Evolutionary conservation across 2,113 vertebrate genomes (phyloP).

Genomic region (Tupaia tana): DNA sequence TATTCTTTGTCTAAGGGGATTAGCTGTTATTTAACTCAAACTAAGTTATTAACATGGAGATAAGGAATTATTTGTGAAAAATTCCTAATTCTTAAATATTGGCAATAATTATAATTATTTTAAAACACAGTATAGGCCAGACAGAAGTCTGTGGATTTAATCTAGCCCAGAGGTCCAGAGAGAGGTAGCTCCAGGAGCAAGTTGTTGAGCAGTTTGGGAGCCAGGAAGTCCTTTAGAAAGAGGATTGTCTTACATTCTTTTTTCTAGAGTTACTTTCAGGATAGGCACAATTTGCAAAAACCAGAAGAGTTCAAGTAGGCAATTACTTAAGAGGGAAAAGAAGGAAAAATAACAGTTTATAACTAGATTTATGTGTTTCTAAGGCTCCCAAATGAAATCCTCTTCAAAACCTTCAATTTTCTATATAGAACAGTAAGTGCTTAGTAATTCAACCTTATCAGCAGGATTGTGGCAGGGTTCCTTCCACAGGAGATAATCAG

Average conservation of each 20-base stretch:
- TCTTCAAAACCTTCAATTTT: constrained; percentile 24
- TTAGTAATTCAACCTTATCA: not conserved
- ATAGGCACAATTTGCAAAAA: not conserved
- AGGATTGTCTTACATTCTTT: not conserved
- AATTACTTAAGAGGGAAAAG: not conserved
- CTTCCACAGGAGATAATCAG: not conserved
- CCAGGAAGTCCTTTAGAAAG: not conserved
- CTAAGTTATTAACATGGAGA: not conserved
- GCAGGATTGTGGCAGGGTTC: not conserved
- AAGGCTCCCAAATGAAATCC: not conserved
- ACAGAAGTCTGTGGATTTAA: not conserved
- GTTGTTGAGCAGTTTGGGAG: not conserved
- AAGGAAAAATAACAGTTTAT: not conserved
- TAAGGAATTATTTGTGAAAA: constrained; percentile 9
- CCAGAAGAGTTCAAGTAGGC: not conserved
- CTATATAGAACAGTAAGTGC: not conserved
- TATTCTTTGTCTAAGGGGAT: not conserved
- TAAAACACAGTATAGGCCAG: not conserved
- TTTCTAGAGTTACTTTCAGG: not conserved
- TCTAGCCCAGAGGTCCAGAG: not conserved
- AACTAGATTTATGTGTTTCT: not conserved
- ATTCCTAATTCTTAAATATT: not conserved
- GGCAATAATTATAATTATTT: not conserved
- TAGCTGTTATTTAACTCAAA: not conserved
- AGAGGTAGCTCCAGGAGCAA: not conserved